A percentile compares a stretch with the other conserved stretches of the same genome.
Conservation (phyloP, 2,888 invertebrate genomes). For the Aleiodes alternator region DNA sequence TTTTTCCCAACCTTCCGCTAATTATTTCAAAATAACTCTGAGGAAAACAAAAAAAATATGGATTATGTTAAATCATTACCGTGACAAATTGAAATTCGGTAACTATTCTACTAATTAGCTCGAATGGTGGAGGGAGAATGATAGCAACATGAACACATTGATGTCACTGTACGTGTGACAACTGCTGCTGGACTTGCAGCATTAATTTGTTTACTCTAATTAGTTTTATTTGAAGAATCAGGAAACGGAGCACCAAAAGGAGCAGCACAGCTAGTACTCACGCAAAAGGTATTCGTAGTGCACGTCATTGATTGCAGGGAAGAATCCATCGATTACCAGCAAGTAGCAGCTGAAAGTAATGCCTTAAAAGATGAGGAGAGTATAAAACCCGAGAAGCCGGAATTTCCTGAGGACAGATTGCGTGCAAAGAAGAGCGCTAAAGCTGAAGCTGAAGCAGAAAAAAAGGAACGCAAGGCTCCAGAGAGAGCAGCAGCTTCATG, state of each 20-base stretch:
- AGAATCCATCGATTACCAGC: constrained; percentile 73
- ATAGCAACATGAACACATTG: constrained; percentile 59
- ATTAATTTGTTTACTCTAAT: constrained; percentile 60
- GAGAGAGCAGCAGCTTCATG: constrained; percentile 84
- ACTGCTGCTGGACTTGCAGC: constrained; percentile 60
- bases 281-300: constrained; percentile 85
- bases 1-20: too few species aligned
- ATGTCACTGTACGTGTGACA: constrained; percentile 61
- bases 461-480: too few species aligned
- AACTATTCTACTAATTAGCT: too few species aligned
- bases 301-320: constrained; percentile 81
- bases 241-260: constrained; percentile 50
- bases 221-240: constrained; percentile 57
- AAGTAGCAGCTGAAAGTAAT: constrained; percentile 38
- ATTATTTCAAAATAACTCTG: too few species aligned
- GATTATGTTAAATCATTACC: too few species aligned
- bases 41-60: too few species aligned
- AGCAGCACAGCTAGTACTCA: constrained; percentile 76
- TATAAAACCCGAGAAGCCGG: constrained; percentile 76
- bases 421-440: constrained; percentile 97
- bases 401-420: constrained; percentile 83
- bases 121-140: too few species aligned
- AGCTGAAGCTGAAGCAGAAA: constrained; percentile 94
- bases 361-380: constrained; percentile 65
- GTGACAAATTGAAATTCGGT: too few species aligned